These are phyloP conservation scores for Noctua fimbriata DNA, from an alignment of 2,888 invertebrate species.

Conservation along the genomic window DNA sequence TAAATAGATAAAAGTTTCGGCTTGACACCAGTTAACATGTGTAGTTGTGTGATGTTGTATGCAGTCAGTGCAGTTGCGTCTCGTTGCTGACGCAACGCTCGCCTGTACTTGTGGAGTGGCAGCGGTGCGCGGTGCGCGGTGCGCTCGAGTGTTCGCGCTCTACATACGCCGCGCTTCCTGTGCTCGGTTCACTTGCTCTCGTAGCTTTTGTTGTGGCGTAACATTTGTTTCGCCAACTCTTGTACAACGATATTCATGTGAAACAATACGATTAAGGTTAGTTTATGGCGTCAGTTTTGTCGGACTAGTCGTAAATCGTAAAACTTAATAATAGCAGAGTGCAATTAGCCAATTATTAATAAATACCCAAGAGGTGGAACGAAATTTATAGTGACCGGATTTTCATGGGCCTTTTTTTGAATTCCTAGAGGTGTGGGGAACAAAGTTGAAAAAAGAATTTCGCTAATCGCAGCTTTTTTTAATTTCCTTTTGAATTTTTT, in stretches of 20 bases:
- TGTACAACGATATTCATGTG: constrained; percentile 33
- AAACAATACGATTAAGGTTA: constrained; percentile 40
- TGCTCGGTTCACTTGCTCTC: constrained; percentile 45
- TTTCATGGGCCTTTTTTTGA: too few relatives aligned
- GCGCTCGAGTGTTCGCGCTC: constrained; percentile 54
- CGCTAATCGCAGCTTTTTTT: too few relatives aligned
- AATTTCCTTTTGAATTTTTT: too few relatives aligned
- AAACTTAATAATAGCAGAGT: background rate
- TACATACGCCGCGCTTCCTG: constrained; percentile 52
- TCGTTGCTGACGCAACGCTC: background rate
- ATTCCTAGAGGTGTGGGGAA: too few relatives aligned
- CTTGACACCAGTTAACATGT: background rate
- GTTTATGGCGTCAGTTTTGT: constrained; percentile 21
- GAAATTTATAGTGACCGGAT: background rate
- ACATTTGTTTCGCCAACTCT: constrained; percentile 49
- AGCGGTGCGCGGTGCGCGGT: background rate
- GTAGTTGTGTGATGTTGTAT: too few relatives aligned
- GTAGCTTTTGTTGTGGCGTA: constrained; percentile 54
- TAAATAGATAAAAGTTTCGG: background rate
- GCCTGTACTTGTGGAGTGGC: background rate
- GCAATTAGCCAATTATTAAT: background rate
- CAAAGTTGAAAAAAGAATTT: too few relatives aligned
- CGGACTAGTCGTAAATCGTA: constrained; percentile 3
- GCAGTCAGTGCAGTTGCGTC: background rate
- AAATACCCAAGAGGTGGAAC: background rate